Conservation (phyloP, 1,140 invertebrate genomes). For the Drosophila mojavensis region DNA sequence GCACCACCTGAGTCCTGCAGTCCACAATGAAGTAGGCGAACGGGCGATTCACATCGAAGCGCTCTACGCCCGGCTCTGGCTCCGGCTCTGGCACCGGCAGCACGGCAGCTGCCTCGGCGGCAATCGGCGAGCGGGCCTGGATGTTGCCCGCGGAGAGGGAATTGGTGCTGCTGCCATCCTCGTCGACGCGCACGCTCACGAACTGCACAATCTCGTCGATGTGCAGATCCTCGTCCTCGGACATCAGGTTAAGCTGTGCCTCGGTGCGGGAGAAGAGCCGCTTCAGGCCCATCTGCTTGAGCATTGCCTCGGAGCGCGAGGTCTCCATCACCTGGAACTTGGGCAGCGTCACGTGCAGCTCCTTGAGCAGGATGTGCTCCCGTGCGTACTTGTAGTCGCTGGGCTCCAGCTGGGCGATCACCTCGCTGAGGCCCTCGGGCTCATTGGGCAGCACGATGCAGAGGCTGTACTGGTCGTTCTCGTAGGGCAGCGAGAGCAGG, state of each 20-base stretch:
- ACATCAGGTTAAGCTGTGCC: conserved; percentile 86
- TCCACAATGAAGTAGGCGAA: conserved; percentile 89
- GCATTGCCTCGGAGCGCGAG: conserved; percentile 73
- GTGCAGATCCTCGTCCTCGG: conserved; percentile 85
- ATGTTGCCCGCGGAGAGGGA: conserved; percentile 59
- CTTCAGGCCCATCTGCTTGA: conserved; percentile 85
- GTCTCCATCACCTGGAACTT: conserved; percentile 81
- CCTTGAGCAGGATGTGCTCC: conserved; percentile 38
- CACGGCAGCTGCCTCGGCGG: conserved; percentile 19
- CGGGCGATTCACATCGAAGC: conserved; percentile 87
- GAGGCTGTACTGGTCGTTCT: conserved; percentile 86
- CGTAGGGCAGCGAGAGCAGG: conserved; percentile 86
- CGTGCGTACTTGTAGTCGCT: conserved; percentile 59
- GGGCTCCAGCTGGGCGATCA: conserved; percentile 69
- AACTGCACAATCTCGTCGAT: conserved; percentile 87
- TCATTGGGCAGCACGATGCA: conserved; percentile 85
- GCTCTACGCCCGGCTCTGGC: conserved; percentile 68
- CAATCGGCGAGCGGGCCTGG: conserved; percentile 48
- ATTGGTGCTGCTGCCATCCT: conserved; percentile 75
- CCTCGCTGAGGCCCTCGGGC: conserved; percentile 84
- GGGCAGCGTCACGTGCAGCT: conserved; percentile 72
- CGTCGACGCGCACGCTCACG: conserved; percentile 86
- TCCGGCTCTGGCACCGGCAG: conserved; percentile 63
- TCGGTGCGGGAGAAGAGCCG: conserved; percentile 86
- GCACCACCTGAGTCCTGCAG: conserved; percentile 86